A percentile compares a stretch with the other conserved stretches of the same genome.
These are phyloP conservation scores for Hypanus sabinus DNA, from an alignment of 2,113 vertebrate genomes.

Conservation along the genomic window DNA sequence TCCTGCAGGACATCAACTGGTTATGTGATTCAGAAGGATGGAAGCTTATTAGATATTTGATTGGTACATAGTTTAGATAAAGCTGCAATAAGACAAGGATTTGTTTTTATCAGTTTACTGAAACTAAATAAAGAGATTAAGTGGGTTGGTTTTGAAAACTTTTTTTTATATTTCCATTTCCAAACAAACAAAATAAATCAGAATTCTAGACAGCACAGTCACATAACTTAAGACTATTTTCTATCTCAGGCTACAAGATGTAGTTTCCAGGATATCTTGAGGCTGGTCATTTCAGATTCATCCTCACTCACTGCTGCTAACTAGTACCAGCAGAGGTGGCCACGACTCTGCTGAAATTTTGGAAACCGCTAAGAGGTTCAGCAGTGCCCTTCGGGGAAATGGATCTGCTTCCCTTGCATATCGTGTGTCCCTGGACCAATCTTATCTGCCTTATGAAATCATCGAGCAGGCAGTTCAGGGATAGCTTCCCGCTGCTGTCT, in stretches of 20 bases:
- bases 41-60: background rate
- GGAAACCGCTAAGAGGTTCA: no score
- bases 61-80: background rate
- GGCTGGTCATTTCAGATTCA: background rate
- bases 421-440: no score
- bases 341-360: no score
- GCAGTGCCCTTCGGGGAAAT: no score
- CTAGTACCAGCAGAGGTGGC: no score
- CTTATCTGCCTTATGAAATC: no score
- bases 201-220: background rate
- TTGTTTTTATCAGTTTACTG: background rate
- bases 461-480: no score
- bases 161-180: background rate
- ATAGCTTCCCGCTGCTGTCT: no score
- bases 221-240: background rate
- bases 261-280: background rate
- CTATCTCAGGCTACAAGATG: background rate
- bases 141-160: background rate
- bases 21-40: background rate
- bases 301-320: background rate
- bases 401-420: no score
- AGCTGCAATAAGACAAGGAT: background rate
- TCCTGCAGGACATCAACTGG: background rate
- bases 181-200: background rate
- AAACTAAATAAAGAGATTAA: background rate